Conservation (phyloP, 2,113 vertebrate genomes). For the Ancistrus triradiatus region DNA sequence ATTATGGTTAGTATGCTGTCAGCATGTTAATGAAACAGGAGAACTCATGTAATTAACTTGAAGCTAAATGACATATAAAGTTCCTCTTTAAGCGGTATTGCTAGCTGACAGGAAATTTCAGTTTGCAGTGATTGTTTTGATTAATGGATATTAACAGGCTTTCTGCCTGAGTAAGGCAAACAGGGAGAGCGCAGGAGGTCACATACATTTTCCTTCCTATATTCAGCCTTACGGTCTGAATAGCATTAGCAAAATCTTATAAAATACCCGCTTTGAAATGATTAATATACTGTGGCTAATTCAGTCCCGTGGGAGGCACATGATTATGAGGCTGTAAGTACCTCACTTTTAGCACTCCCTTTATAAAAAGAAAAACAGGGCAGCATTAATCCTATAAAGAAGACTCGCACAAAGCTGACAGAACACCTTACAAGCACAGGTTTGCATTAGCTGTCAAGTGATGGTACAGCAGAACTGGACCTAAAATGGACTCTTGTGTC, state of each 20-base stretch:
- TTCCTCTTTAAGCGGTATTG: conserved; percentile 25
- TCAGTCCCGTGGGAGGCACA: conserved; percentile 6
- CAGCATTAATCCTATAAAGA: neutral
- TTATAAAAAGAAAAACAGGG: neutral
- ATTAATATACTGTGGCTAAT: conserved; percentile 30
- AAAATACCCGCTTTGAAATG: conserved; percentile 17
- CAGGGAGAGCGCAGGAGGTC: conserved; percentile 25
- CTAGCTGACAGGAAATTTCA: conserved; percentile 45
- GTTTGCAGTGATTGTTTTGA: conserved; percentile 47
- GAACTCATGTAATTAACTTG: neutral
- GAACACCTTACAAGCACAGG: too few relatives aligned
- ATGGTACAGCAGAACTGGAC: too few relatives aligned
- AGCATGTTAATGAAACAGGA: too few relatives aligned
- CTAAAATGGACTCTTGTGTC: too few relatives aligned
- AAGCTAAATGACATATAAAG: neutral
- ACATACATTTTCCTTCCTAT: conserved; percentile 35
- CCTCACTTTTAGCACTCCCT: neutral
- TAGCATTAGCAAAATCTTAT: conserved; percentile 15
- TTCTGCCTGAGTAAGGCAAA: too few relatives aligned
- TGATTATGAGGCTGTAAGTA: conserved; percentile 2
- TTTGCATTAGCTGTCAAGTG: too few relatives aligned
- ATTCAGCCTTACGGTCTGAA: conserved; percentile 25
- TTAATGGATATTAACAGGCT: conserved; percentile 36
- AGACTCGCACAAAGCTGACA: too few relatives aligned
- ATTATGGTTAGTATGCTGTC: too few relatives aligned